Base-by-base conservation (phyloP, 2,888 invertebrate species). In the Lysandra bellargus region DNA sequence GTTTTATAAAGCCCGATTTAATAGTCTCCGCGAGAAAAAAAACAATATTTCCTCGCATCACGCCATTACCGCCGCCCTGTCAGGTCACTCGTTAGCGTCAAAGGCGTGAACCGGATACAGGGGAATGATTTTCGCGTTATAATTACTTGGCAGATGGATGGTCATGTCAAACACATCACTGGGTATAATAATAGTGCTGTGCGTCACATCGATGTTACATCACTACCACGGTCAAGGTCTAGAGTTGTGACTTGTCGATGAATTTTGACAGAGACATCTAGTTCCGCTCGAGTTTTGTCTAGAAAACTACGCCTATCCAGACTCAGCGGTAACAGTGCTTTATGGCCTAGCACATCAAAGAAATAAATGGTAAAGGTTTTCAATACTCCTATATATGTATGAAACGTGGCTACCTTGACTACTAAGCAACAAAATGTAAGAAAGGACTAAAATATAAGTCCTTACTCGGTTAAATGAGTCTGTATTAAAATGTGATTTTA, bases 121-220 rank as follows among this genome's bases (percentile, higher is more conserved):
- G 44, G 75, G 75, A 75, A 75, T 75, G 49, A 49, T 49, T 75
- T 23, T 75, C 49, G 23, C 49, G 49, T 74, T 74, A 74, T 49
- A 75, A 74, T 75, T 49, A 76, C 53, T 76, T 76, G 76, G 76
- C 76, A 76, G 75, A 75, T 75, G 76, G 53, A 76, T 76, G 57
- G 57, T 37, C 33, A 49, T 49, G 75, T 49, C 69, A 69, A 69
- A 33, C 69, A 69, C 69, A 69, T 37, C 49, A 49, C 75, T 30
- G 75, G 23, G 17, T 53, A 53, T 76, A 76, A 53, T 53, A 76
- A 33, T 76, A 76, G 57, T 33, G 33, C 76, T 75, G 76, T 33
- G 53, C 76, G 76, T 76, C 76, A 57, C 76, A 2, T 23, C 30
- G 7, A 75, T 49, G 49, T 57, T 53, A 30, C 53, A 57, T 53